Evolutionary conservation across 2,888 invertebrate species (phyloP), one percentile per base, ranked within the genome.

Genomic region (Drosophila multiciliata): DNA sequence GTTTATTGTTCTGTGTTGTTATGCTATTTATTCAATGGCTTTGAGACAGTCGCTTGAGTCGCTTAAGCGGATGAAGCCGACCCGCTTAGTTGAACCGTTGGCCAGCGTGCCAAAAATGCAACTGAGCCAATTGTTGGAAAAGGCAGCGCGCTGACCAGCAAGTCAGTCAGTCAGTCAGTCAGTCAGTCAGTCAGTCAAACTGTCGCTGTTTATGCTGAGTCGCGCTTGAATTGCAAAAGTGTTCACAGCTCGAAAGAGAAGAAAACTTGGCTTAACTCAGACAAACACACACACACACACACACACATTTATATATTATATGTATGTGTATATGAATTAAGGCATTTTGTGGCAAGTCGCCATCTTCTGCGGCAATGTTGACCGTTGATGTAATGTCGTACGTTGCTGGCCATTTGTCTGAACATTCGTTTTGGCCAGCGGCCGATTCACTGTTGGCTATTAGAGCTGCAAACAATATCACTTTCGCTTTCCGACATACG

Each of bases 61-160:
- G 73, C 20, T 60, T 35, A 49, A 66, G 60, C 68, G 58, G 26
- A 52, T 17, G 71, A 62, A 67, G 81, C 64, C 71, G 74, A 78
- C 75, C 86, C 89, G 84, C 85, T 74, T 74, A 67, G 72, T 75
- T 87, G 89, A 89, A 85, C 85, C 85, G 85, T 82, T 84, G 85
- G 80, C 87, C 85, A 80, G 88, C 82, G 80, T 80, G 89, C 89
- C 89, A 87, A 85, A 85, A 85, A 84, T 73, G 71, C 85, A 89
- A 85, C 85, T 85, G 78, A 84, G 38, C 40, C 70, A 75, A 57
- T 72, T 66, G 76, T 59, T 64, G 75, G 52, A 23, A 49, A 63
- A 65, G 53, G 60, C 68, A 54, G 59, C 64, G 23, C 55, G 54
- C 33, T 61, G 52, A 17, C 54, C 23, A 53, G 15, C 53, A 53